A percentile compares a stretch with the other conserved stretches of the same genome.
phyloP scores from a whole-genome alignment of 2,888 invertebrate genomes.

The Athalia cordata region DNA sequence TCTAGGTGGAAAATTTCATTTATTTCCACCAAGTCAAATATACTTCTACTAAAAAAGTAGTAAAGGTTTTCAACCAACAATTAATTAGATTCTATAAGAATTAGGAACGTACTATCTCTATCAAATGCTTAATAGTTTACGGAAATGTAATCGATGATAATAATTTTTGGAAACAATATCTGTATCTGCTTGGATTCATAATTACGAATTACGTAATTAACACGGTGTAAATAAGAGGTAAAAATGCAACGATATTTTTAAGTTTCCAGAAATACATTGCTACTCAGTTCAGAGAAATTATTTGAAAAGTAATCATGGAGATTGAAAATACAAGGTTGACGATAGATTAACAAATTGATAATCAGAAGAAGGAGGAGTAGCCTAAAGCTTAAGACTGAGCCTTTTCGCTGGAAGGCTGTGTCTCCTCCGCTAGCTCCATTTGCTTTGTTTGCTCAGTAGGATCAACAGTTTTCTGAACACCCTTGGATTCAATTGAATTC shows the following conservation, averaged over 20 bases:
- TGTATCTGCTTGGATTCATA: constrained; percentile 9
- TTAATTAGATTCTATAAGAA: constrained; percentile 35
- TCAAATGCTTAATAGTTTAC: neutral
- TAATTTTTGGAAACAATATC: constrained; percentile 8
- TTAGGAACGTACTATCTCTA: constrained; percentile 17
- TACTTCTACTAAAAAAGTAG: neutral
- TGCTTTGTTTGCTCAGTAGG: constrained; percentile 68
- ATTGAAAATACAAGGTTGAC: constrained; percentile 3
- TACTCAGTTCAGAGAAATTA: no score
- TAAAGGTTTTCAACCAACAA: constrained; percentile 46
- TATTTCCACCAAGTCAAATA: constrained; percentile 27
- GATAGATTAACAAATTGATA: constrained; percentile 33
- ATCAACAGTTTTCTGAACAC: constrained; percentile 71
- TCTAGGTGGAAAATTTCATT: neutral
- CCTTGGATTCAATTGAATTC: constrained; percentile 69
- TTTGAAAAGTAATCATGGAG: neutral
- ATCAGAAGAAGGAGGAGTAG: constrained; percentile 66
- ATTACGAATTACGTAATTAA: neutral
- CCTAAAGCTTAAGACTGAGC: constrained; percentile 72
- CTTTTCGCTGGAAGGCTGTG: constrained; percentile 72
- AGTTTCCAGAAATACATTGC: neutral
- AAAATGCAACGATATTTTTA: neutral
- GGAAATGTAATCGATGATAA: constrained; percentile 4
- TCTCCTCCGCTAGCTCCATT: constrained; percentile 69
- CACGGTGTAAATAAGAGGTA: neutral